Conservation (phyloP, 35 echinoderm and acorn worm genomes). For the Acanthaster planci region DNA sequence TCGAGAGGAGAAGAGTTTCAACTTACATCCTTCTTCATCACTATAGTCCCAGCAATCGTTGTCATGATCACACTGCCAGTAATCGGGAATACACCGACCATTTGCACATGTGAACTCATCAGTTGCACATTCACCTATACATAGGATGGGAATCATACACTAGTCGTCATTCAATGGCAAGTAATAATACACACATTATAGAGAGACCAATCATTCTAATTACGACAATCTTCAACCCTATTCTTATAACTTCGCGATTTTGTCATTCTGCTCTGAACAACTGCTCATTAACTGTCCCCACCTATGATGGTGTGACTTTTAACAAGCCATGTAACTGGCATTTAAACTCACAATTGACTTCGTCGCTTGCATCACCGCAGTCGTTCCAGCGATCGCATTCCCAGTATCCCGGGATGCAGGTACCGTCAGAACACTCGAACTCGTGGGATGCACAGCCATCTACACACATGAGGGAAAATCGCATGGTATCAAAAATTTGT, state of each 20-base stretch:
- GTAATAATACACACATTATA: no score
- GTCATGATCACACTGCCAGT: conserved; percentile 27
- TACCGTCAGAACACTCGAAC: conserved; percentile 29
- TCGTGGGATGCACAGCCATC: conserved; percentile 33
- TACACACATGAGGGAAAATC: neutral
- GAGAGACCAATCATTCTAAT: no score
- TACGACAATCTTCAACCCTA: no score
- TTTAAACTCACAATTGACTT: conserved; percentile 46
- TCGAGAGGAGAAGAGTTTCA: no score
- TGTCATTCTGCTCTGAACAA: no score
- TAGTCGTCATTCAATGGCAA: neutral
- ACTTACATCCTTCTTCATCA: conserved; percentile 36
- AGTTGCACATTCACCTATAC: neutral
- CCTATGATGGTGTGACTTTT: no score
- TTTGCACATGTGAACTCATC: conserved; percentile 30
- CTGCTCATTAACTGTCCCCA: no score
- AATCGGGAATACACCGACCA: conserved; percentile 9
- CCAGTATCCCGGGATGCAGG: conserved; percentile 49
- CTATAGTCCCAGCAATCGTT: conserved; percentile 38
- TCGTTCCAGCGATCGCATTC: conserved; percentile 60
- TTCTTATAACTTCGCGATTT: no score
- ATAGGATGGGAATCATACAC: neutral
- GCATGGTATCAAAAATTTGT: no score
- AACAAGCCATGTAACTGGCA: no score
- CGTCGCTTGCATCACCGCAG: conserved; percentile 65